A percentile compares a stretch with the other conserved stretches of the same genome.
phyloP scores from a whole-genome alignment of 2,888 invertebrate genomes.

The Eustalomyia histrio region DNA sequence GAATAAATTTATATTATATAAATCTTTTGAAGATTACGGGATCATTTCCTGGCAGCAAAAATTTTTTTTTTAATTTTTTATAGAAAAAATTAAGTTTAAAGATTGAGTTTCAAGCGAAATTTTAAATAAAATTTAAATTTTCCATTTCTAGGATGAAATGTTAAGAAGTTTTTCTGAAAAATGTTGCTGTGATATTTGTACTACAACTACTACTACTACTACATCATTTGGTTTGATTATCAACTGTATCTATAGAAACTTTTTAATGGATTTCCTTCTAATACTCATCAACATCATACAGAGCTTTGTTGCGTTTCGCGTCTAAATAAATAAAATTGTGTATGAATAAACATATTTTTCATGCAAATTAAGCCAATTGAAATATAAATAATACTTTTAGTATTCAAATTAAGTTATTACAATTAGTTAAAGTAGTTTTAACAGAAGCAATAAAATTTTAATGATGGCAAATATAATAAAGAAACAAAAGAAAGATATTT shows the following conservation, averaged over 20 bases:
- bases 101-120: no score
- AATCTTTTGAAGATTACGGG: no score
- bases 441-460: neutral
- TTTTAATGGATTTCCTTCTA: constrained; percentile 52
- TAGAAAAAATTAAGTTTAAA: no score
- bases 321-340: constrained; percentile 4
- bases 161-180: no score
- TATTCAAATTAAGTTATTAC: constrained; percentile 25
- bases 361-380: constrained; percentile 55
- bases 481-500: neutral
- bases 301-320: neutral
- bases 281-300: neutral
- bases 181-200: no score
- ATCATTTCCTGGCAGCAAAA: no score
- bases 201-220: no score
- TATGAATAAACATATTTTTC: constrained; percentile 46
- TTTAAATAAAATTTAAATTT: no score
- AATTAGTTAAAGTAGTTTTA: constrained; percentile 15
- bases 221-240: constrained; percentile 21
- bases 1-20: no score
- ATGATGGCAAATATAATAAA: neutral
- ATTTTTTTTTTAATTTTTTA: no score
- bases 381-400: constrained; percentile 37
- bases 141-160: no score
- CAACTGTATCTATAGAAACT: constrained; percentile 30